These are phyloP conservation scores for Diarsia mendica DNA, from an alignment of 2,888 invertebrate genomes.

Conservation along the genomic window DNA sequence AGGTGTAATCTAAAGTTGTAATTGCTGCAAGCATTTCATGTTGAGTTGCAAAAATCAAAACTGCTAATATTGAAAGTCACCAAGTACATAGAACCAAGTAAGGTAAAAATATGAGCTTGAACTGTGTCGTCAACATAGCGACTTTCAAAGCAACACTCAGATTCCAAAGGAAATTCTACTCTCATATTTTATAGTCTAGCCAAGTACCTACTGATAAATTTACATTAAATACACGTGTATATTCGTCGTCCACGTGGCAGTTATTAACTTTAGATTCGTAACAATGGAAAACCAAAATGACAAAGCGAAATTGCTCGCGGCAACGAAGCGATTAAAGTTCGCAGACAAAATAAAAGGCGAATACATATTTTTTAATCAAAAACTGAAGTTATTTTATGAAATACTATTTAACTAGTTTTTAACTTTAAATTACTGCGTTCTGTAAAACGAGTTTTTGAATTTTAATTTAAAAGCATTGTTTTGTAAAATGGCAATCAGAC, in stretches of 20 bases:
- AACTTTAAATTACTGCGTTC: neutral
- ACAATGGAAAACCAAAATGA: conserved; percentile 32
- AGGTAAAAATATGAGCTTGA: neutral
- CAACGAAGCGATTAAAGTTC: conserved; percentile 44
- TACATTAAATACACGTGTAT: neutral
- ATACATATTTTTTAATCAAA: conserved; percentile 8
- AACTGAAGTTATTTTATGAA: conserved; percentile 5
- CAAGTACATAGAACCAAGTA: neutral
- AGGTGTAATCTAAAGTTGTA: neutral
- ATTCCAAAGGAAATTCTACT: neutral
- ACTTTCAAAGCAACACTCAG: neutral
- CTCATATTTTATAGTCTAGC: conserved; percentile 2
- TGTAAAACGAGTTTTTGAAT: neutral
- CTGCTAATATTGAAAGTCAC: neutral
- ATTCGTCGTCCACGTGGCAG: conserved; percentile 10
- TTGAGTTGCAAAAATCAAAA: neutral
- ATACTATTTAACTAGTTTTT: neutral
- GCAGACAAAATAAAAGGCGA: conserved; percentile 48
- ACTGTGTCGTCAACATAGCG: neutral
- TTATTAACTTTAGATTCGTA: conserved; percentile 31
- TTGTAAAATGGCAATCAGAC: neutral
- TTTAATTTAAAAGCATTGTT: neutral
- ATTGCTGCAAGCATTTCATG: neutral
- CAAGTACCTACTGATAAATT: conserved; percentile 2
- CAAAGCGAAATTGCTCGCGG: conserved; percentile 30